A percentile compares a stretch with the other conserved stretches of the same genome.
These are phyloP conservation scores for Thamnophis elegans DNA, from an alignment of 2,797 vertebrate genomes.

Conservation along the genomic window DNA sequence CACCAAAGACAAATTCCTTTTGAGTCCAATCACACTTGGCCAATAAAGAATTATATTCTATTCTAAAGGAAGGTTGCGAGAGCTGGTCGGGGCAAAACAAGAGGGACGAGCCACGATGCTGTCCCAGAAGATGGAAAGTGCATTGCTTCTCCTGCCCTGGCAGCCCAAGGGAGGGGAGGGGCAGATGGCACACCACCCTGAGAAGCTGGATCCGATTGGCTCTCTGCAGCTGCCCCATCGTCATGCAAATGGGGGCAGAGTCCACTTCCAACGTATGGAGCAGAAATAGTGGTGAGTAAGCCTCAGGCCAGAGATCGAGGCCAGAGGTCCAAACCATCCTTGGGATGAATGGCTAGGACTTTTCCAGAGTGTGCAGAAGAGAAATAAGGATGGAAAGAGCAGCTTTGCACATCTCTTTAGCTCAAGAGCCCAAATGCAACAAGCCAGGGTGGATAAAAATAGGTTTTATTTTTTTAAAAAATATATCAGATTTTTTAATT, in stretches of 20 bases:
- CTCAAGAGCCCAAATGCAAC: neutral
- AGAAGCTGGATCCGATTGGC: neutral
- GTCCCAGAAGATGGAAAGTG: neutral
- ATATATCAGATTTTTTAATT: no score
- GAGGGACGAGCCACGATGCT: accelerated
- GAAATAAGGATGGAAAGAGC: neutral
- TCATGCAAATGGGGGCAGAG: neutral
- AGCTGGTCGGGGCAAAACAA: neutral
- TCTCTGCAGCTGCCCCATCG: neutral
- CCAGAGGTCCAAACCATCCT: neutral
- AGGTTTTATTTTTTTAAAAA: no score
- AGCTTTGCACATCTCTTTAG: neutral
- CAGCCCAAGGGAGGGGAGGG: neutral
- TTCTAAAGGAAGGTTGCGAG: neutral
- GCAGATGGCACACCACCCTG: neutral
- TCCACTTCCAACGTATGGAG: neutral
- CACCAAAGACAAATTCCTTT: no score
- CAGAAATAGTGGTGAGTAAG: neutral
- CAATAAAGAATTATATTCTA: no score
- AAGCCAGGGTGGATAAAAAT: no score
- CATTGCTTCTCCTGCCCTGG: no score
- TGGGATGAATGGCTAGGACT: neutral
- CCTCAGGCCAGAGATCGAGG: neutral
- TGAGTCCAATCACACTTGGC: no score
- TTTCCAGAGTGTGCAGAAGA: neutral